Evolutionary conservation across 2,888 invertebrate species (phyloP), one percentile per base, ranked within the genome.

Genomic region (Meganola albula): DNA sequence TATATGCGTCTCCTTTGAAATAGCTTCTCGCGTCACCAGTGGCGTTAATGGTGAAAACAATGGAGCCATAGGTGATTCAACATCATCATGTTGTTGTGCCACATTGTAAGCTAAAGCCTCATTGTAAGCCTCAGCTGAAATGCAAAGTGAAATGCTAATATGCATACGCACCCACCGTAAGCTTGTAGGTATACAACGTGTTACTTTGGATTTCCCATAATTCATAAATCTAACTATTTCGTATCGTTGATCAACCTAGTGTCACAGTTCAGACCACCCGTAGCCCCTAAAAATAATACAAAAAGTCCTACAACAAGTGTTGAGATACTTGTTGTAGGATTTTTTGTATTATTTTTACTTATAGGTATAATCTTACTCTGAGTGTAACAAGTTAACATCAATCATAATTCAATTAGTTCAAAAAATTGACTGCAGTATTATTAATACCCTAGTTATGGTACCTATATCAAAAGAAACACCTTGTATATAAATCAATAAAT

Each of bases 151-250:
- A 24, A 30, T 30, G 30, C 30, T 30, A 24, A 30, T 30, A 30
- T 30, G 30, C 30, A 30, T 3, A 30, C 30, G 24, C 30, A 30
- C 30, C 30, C 24, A 30, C 16, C 23, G 29, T 29, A 29, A 23
- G 29, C 29, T 29, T 29, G 29, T 29, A 29, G 29, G 29, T 29
- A 30, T 24, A 24, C 22, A 28, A 28, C 30, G 30, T 30, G 30
- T 30, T 24, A 14, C 30, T 30, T 30, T 30, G 30, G 23, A 30
- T 30, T 30, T 30, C 30, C 30, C 30, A 30, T 30, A 30, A 30
- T 30, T 30, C 24, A 30, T 30, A 30, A 24, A 4, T 30, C 24
- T 10, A 16, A 14, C 1, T 26, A 36, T 16, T 6, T 16, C 16
- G 16, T 16, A 16, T 16, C 16, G 16, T 16, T 16, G 16, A 16